Evolutionary conservation across 2,888 invertebrate genomes (phyloP), one percentile per base, ranked within the genome.

Genomic region (Galerucella calmariensis): DNA sequence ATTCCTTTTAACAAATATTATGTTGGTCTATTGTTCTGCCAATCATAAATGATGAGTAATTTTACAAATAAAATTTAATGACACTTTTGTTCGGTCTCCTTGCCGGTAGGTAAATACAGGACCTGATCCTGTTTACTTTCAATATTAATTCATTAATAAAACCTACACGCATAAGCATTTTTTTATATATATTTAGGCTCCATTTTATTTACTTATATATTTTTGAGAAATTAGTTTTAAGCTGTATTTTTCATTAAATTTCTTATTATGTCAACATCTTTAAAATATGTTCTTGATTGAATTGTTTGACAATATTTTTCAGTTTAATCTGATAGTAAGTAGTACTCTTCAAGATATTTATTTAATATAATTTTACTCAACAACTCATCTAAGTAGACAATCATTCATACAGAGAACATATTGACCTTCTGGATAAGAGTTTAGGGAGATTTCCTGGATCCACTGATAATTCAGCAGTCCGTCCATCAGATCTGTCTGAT

Each of bases 11-110:
- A 81, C 81, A 81, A 82, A 81, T 84, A 84, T 84, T 82, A 83
- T 83, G 81, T 83, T 82, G 81, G 69, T 76, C 83, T 80, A 81
- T 86, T 86, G 82, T 86, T 73, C 84, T 86, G 85, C 84, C 85
- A 85, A 84, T 86, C 86, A 86, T 84, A 71, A 75, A 77, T 75
- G 76, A 81, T 80, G 75, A 79, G 77, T 78, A 81, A 81, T 82
- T 81, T 81, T 78, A 80, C 79, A 80, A 79, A 81, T 77, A 77
- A 77, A 75, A 20, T 79, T 77, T 78, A 75, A 78, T 75, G 78
- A 79, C 78, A 77, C 76, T 77, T 78, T 75, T 76, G 79, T 77
- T 74, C 51, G 35, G 70, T 73, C 72, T 72, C 73, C 66, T 75
- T 71, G 75, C 72, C 73, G 72, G 65, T 59, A 73, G 72, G 71